Conservation (phyloP, 2,888 invertebrate genomes). For the Amphimallon solstitiale region DNA sequence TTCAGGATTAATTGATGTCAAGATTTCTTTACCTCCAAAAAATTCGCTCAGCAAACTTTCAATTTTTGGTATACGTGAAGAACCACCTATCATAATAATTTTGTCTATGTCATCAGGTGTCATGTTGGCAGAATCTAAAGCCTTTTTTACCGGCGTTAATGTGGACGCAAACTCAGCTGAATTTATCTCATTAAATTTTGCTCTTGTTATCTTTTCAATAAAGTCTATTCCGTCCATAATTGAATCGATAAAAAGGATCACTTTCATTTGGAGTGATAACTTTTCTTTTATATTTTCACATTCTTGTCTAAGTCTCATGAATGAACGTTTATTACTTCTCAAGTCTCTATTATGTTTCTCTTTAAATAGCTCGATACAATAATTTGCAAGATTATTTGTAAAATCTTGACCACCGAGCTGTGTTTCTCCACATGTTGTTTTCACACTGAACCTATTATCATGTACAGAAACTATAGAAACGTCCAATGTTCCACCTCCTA, state of each 20-base stretch:
- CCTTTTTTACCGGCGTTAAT: conserved; percentile 43
- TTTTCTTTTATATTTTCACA: conserved; percentile 46
- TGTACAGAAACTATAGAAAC: conserved; percentile 46
- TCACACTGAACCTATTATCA: conserved; percentile 42
- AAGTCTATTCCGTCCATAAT: conserved; percentile 3
- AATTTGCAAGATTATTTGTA: conserved; percentile 44
- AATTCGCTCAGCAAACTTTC: conserved; percentile 43
- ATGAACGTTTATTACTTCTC: conserved; percentile 27
- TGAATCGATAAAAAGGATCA: conserved; percentile 31
- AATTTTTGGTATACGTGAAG: conserved; percentile 51
- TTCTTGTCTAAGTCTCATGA: conserved; percentile 42
- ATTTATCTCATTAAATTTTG: conserved; percentile 47
- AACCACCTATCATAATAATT: conserved; percentile 51
- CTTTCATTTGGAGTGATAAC: conserved; percentile 39
- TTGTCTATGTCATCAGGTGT: conserved; percentile 46
- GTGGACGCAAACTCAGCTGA: conserved; percentile 44
- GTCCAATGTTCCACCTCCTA: conserved; percentile 52
- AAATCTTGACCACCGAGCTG: conserved; percentile 52
- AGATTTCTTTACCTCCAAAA: conserved; percentile 46
- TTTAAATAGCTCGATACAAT: conserved; percentile 39
- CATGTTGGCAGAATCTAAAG: conserved; percentile 43
- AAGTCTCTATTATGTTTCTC: conserved; percentile 42
- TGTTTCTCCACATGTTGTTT: conserved; percentile 48
- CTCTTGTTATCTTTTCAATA: conserved; percentile 39
- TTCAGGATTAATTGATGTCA: conserved; percentile 49